Percentiles rank a stretch among this genome's conserved stretches.
Conservation (phyloP, 2,113 vertebrate genomes). For the Sceloporus tristichus region DNA sequence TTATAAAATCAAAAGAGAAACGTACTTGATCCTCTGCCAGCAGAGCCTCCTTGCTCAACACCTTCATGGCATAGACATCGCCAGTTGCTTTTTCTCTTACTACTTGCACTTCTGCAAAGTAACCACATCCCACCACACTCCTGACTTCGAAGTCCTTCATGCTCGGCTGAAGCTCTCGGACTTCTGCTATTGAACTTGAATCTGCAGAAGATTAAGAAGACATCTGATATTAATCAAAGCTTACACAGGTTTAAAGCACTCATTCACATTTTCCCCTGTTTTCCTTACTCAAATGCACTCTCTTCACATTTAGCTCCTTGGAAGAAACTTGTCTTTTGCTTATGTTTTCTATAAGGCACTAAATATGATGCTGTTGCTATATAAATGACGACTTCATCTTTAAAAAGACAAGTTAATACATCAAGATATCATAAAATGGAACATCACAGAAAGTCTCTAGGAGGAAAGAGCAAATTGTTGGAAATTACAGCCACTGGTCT, state of each 20-base stretch:
- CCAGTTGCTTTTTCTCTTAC: slow-evolving; percentile 90
- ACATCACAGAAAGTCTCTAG: neutral
- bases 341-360: neutral
- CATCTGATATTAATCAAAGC: slow-evolving; percentile 39
- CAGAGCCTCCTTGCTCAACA: slow-evolving; percentile 90
- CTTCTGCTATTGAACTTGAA: slow-evolving; percentile 85
- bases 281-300: neutral
- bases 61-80: slow-evolving; percentile 94
- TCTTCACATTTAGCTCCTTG: neutral
- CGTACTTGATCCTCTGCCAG: slow-evolving; percentile 86
- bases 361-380: neutral
- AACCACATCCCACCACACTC: slow-evolving; percentile 88
- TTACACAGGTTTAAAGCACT: neutral
- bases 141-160: slow-evolving; percentile 89
- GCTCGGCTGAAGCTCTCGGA: slow-evolving; percentile 87
- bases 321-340: neutral
- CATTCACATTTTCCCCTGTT: neutral
- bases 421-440: neutral
- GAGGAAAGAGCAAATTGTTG: neutral
- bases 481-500: neutral
- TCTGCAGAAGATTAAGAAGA: slow-evolving; percentile 77
- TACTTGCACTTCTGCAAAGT: slow-evolving; percentile 91
- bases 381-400: neutral
- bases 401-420: neutral
- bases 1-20: slow-evolving; percentile 13